These are phyloP conservation scores for Drosophila prostipennis DNA, from an alignment of 2,888 invertebrate species.

Conservation along the genomic window DNA sequence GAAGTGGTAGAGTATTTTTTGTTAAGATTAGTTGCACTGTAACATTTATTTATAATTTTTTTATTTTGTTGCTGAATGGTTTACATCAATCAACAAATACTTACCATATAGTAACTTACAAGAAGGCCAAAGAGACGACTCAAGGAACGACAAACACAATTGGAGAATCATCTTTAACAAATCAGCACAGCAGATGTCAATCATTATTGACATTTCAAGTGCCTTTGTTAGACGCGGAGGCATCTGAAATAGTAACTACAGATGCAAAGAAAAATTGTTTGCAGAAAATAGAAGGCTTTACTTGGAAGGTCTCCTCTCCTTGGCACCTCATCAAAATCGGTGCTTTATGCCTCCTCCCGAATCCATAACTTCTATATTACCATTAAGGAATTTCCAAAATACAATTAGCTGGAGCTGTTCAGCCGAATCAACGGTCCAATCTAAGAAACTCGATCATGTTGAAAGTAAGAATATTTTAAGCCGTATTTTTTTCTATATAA, in stretches of 20 bases:
- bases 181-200: constrained; percentile 62
- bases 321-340: background rate
- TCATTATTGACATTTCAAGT: constrained; percentile 77
- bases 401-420: background rate
- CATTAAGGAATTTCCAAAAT: background rate
- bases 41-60: constrained; percentile 52
- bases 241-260: constrained; percentile 17
- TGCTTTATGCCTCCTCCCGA: too few relatives aligned
- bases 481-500: too few relatives aligned
- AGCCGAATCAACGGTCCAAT: constrained; percentile 32
- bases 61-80: constrained; percentile 42
- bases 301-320: background rate
- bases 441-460: constrained; percentile 69
- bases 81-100: constrained; percentile 14
- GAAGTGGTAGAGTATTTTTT: constrained; percentile 79
- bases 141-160: constrained; percentile 51
- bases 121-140: constrained; percentile 86
- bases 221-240: constrained; percentile 68
- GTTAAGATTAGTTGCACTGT: constrained; percentile 6
- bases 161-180: constrained; percentile 9
- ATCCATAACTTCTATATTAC: background rate
- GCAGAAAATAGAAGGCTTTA: constrained; percentile 1
- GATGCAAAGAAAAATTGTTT: background rate
- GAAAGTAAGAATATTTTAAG: constrained; percentile 76
- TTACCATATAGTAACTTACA: constrained; percentile 89